Conservation (phyloP, 2,797 vertebrate genomes). For the Rhinichthys osculus region DNA sequence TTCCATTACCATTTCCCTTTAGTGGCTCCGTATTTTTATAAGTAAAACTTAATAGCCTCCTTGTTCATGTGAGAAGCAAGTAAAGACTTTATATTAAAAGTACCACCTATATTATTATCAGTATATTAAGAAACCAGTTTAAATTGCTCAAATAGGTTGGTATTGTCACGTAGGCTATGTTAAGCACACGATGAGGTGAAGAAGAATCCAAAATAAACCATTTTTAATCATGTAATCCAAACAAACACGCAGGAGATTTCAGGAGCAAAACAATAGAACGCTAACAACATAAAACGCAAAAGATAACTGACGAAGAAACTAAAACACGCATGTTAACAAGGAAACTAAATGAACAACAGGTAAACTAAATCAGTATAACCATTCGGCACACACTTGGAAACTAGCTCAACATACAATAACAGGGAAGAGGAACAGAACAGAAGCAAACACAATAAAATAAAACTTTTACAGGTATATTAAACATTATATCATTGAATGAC, state of each 20-base stretch:
- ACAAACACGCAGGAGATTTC: background rate
- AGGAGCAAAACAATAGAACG: background rate
- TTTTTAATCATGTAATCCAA: background rate
- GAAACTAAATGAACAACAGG: background rate
- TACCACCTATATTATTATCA: background rate
- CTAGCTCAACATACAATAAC: background rate
- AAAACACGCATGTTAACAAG: background rate
- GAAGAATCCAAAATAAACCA: background rate
- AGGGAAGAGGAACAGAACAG: background rate
- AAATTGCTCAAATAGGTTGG: background rate
- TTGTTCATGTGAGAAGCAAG: background rate
- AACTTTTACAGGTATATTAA: background rate
- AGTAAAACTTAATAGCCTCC: background rate
- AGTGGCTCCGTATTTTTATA: background rate
- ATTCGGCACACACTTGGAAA: background rate
- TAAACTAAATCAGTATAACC: background rate
- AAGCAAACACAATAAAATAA: background rate
- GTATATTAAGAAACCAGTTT: background rate
- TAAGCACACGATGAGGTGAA: too few species aligned
- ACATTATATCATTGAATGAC: background rate
- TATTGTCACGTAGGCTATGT: background rate
- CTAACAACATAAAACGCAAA: background rate
- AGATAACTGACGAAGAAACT: background rate
- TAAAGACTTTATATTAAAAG: background rate
- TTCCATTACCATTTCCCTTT: background rate